Percentiles rank a stretch among this genome's conserved stretches.
These are phyloP conservation scores for Pseudopodoces humilis DNA, from an alignment of 2,113 vertebrate genomes.

Conservation along the genomic window DNA sequence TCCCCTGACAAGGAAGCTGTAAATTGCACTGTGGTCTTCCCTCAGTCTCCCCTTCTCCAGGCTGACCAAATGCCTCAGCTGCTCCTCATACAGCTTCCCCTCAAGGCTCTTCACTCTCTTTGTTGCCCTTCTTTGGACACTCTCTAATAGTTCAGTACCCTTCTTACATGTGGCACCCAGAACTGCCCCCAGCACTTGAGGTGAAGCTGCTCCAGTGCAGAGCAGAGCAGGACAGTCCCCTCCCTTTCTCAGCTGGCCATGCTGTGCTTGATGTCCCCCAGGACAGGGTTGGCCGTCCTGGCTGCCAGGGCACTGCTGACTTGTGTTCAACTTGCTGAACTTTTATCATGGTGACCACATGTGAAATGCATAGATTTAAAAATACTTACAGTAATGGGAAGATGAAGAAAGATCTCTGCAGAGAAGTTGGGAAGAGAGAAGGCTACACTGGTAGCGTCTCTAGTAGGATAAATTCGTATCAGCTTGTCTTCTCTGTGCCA, in stretches of 20 bases:
- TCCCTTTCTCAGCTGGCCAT: accelerated
- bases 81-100: not conserved
- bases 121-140: not conserved
- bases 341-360: not conserved
- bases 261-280: not conserved
- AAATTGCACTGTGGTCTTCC: accelerated
- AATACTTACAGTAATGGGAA: not conserved
- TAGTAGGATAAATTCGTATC: not conserved
- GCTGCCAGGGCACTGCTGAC: not conserved
- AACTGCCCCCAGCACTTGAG: accelerated
- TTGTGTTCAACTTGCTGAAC: not conserved
- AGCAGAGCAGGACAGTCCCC: not conserved
- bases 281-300: accelerated
- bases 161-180: not conserved
- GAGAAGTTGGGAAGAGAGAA: not conserved
- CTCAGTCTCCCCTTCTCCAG: not conserved
- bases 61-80: not conserved
- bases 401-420: not conserved
- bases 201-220: accelerated
- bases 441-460: not conserved
- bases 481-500: not conserved
- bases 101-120: not conserved
- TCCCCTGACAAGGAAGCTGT: not conserved
- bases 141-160: not conserved
- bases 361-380: not conserved